Evolutionary conservation across 2,888 invertebrate species (phyloP), one percentile per base, ranked within the genome.

Genomic region (Cataglyphis livida): DNA sequence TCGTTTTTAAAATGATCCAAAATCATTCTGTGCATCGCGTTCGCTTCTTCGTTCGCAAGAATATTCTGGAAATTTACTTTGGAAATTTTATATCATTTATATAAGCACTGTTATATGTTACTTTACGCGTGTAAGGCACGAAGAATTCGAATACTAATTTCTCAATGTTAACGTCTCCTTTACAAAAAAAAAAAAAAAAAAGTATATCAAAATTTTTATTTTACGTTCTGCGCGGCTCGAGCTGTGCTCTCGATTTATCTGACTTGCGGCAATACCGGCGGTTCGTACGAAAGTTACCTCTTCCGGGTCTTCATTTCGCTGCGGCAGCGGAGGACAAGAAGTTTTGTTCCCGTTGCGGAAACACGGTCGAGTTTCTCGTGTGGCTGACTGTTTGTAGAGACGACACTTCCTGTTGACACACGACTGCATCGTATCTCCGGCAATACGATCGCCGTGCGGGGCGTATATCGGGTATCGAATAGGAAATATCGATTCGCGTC

Each of bases 1-100:
- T 84, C 82, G 83, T 85, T 87, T 51, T 87, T 48, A 62, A 35
- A 75, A 61, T 21, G 7, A 44, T 4, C 18, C 21, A 35, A 6
- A 57, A 38, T 57, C 35, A 35, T 10, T 1, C 25, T 25, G 18
- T 38, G 71, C 25, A 38, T 44, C 59, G 61, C 73, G n/a, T 59
- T 74, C 41, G 61, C 61, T 38, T 21, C 48, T 64, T 64, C 41
- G 25, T 35, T 9, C 18, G 32, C 32, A 15, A 15, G 15, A 48
- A 10, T 25, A 35, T 44, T 10, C 18, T 51, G 64, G 38, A 75
- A 64, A 75, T 4, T 51, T 48, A 6, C 4, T 18, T 18, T 10
- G 48, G 25, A 38, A 75, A 51, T 75, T 25, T 64, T 15, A 7
- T 59, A 7, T 59, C 12, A 21, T 59, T 7, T 35, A 35, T 35